Conservation (phyloP, 2,797 vertebrate genomes). For the Sebastes jordani region DNA sequence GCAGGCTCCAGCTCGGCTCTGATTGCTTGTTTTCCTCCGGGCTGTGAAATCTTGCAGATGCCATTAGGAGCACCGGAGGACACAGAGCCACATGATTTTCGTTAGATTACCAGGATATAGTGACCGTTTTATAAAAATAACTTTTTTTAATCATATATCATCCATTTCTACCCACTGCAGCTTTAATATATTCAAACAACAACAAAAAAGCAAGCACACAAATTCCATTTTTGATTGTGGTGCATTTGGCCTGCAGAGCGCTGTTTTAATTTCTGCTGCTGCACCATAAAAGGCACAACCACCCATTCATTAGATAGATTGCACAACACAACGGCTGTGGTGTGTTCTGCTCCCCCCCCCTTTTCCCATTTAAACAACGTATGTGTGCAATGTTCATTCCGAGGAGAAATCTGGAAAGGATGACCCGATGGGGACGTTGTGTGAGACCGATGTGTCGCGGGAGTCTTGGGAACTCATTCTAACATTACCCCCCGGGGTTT, state of each 20-base stretch:
- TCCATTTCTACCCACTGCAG: too few species aligned
- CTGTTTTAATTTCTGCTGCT: conserved; percentile 53
- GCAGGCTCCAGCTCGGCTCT: too few species aligned
- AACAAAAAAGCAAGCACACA: conserved; percentile 24
- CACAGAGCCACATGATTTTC: too few species aligned
- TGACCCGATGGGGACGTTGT: conserved; percentile 24
- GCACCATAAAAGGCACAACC: conserved; percentile 50
- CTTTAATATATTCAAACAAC: conserved; percentile 26
- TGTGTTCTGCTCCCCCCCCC: conserved; percentile 23
- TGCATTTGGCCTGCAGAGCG: conserved; percentile 27
- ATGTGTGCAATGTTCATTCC: conserved; percentile 34
- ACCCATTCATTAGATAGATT: conserved; percentile 66
- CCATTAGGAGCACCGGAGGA: too few species aligned
- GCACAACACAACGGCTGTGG: conserved; percentile 49
- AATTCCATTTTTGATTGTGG: conserved; percentile 54
- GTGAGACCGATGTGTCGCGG: conserved; percentile 4
- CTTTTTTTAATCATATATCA: too few species aligned
- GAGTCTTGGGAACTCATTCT: conserved; percentile 39
- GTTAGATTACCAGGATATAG: too few species aligned
- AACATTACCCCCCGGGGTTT: conserved; percentile 33
- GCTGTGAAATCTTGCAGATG: too few species aligned
- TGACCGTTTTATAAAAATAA: too few species aligned
- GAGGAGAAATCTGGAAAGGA: conserved; percentile 29
- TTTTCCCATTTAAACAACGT: conserved; percentile 47
- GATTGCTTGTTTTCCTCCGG: too few species aligned